phyloP scores from a whole-genome alignment of 2,888 invertebrate species.

The Bhutanitis thaidina region DNA sequence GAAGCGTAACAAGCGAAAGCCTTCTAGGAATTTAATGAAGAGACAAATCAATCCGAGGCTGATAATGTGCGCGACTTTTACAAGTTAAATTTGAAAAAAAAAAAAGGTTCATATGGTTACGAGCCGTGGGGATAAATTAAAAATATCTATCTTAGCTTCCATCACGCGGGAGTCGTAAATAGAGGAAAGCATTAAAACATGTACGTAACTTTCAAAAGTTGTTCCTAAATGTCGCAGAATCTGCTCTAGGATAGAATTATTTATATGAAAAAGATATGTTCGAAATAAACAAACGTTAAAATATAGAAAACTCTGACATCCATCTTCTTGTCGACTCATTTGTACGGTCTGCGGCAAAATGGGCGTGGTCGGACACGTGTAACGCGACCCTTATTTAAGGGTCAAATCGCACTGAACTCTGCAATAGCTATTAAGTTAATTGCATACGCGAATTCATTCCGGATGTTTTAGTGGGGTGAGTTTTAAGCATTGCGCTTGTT shows the following conservation, averaged over 20 bases:
- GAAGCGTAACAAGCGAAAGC: slow-evolving; percentile 20
- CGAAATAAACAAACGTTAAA: not conserved
- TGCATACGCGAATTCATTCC: slow-evolving; percentile 55
- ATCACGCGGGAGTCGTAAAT: too few relatives aligned
- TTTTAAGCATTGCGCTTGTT: slow-evolving; percentile 14
- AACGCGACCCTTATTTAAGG: slow-evolving; percentile 62
- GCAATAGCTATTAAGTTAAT: slow-evolving; percentile 70
- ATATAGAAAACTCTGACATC: not conserved
- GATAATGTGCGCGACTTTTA: too few relatives aligned
- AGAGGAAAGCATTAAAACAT: too few relatives aligned
- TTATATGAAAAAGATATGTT: too few relatives aligned
- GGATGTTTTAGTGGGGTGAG: slow-evolving; percentile 30
- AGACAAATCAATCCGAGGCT: slow-evolving; percentile 5
- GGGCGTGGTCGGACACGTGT: slow-evolving; percentile 69
- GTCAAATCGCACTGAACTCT: slow-evolving; percentile 53
- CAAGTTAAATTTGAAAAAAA: too few relatives aligned
- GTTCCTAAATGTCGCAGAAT: too few relatives aligned
- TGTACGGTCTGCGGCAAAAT: slow-evolving; percentile 49
- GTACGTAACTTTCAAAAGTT: too few relatives aligned
- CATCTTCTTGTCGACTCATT: slow-evolving; percentile 19
- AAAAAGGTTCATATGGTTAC: too few relatives aligned
- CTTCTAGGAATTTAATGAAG: slow-evolving; percentile 4
- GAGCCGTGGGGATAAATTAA: too few relatives aligned
- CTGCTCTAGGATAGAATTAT: too few relatives aligned
- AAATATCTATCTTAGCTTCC: too few relatives aligned